Evolutionary conservation across 2,113 vertebrate genomes (phyloP).

Genomic region (Acinonyx jubatus): DNA sequence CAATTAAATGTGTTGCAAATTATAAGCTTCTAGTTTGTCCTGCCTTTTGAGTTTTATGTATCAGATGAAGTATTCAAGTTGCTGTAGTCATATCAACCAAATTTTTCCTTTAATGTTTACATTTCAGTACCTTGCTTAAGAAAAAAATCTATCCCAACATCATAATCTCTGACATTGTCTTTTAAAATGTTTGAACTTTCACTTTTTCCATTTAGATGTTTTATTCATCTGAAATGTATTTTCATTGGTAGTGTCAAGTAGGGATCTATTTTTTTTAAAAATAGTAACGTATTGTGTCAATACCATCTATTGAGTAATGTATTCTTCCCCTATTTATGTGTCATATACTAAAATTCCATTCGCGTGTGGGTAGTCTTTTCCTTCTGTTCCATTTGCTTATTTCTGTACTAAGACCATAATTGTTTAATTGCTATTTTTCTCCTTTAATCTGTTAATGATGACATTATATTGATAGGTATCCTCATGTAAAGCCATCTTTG

Average conservation of each 20-base stretch:
- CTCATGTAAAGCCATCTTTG: background rate
- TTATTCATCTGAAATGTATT: background rate
- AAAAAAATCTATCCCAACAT: background rate
- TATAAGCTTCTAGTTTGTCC: background rate
- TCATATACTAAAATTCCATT: background rate
- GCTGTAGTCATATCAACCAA: background rate
- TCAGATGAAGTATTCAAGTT: background rate
- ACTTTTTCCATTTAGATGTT: background rate
- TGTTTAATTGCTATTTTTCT: background rate
- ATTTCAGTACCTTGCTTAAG: background rate
- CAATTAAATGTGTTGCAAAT: background rate
- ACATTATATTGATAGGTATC: background rate
- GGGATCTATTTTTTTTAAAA: background rate
- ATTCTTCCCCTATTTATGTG: background rate
- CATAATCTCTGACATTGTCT: background rate
- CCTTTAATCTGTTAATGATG: background rate
- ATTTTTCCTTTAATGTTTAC: background rate
- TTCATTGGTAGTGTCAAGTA: background rate
- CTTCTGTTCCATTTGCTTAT: background rate
- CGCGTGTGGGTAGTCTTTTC: background rate
- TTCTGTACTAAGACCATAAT: background rate
- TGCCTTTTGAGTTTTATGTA: background rate
- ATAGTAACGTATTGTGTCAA: background rate
- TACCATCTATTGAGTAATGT: background rate
- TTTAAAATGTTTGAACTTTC: slow-evolving; percentile 40